Conservation (phyloP, 2,797 vertebrate species). For the Pangasius djambal region DNA sequence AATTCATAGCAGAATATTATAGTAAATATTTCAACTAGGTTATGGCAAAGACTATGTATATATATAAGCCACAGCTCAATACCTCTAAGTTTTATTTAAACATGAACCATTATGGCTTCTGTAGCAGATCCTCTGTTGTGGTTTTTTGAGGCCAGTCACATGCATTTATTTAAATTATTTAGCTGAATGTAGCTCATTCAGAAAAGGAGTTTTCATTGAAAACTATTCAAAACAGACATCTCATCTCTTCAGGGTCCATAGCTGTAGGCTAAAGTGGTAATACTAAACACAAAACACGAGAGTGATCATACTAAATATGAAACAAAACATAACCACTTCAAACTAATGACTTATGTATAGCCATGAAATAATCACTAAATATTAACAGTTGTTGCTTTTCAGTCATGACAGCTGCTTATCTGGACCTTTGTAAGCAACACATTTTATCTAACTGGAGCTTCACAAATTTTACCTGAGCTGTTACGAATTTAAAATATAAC, state of each 20-base stretch:
- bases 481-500: background rate
- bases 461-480: background rate
- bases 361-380: too few relatives aligned
- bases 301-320: too few relatives aligned
- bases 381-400: too few relatives aligned
- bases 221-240: background rate
- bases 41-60: background rate
- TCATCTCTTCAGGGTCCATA: background rate
- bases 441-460: background rate
- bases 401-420: background rate
- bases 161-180: background rate
- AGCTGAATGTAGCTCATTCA: background rate
- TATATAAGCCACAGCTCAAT: background rate
- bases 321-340: too few relatives aligned
- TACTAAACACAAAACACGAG: too few relatives aligned
- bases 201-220: background rate
- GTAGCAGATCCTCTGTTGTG: background rate
- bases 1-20: background rate
- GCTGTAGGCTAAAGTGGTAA: background rate
- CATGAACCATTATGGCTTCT: background rate
- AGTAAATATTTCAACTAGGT: slow-evolving; percentile 8
- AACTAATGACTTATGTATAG: background rate
- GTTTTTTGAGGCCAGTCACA: background rate
- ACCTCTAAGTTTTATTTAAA: background rate
- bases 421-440: background rate